Conservation (phyloP, 2,797 vertebrate species). For the Protonibea diacanthus region DNA sequence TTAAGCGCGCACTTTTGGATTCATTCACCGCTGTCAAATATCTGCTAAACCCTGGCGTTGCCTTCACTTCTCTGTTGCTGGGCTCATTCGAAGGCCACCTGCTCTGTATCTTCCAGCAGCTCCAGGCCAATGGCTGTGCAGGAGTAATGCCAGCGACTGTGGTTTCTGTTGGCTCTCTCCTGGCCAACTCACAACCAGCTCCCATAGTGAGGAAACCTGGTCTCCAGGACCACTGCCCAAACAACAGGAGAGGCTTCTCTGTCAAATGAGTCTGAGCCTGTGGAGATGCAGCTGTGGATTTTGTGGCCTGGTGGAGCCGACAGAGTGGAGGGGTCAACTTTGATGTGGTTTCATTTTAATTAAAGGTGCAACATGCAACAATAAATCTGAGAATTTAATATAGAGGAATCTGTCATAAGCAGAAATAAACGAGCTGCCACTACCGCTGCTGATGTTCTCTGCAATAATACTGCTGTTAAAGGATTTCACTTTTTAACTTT, state of each 20-base stretch:
- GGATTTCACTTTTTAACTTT: conserved; percentile 2
- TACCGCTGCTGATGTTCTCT: neutral
- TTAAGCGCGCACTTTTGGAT: neutral
- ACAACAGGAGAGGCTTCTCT: conserved; percentile 32
- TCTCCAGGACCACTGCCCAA: conserved; percentile 47
- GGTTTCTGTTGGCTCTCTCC: conserved; percentile 49
- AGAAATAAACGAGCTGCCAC: conserved; percentile 2
- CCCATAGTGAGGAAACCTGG: conserved; percentile 24
- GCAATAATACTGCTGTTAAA: neutral
- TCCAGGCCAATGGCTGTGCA: conserved; percentile 48
- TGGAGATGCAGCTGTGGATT: conserved; percentile 24
- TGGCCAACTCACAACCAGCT: conserved; percentile 47
- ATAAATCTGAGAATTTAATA: neutral
- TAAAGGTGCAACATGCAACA: conserved; percentile 9
- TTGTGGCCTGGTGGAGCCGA: conserved; percentile 7
- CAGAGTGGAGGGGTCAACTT: conserved; percentile 20
- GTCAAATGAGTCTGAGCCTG: conserved; percentile 32
- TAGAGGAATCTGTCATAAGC: neutral
- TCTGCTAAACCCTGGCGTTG: conserved; percentile 25
- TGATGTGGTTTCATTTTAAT: neutral
- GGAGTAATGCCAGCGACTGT: conserved; percentile 46
- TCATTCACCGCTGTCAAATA: conserved; percentile 30
- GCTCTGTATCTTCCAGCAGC: conserved; percentile 56
- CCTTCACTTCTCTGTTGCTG: conserved; percentile 23
- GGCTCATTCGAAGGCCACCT: conserved; percentile 47